A percentile compares a stretch with the other conserved stretches of the same genome.
Evolutionary conservation across 2,888 invertebrate species (phyloP).

Genomic region (Campoplex capitator): DNA sequence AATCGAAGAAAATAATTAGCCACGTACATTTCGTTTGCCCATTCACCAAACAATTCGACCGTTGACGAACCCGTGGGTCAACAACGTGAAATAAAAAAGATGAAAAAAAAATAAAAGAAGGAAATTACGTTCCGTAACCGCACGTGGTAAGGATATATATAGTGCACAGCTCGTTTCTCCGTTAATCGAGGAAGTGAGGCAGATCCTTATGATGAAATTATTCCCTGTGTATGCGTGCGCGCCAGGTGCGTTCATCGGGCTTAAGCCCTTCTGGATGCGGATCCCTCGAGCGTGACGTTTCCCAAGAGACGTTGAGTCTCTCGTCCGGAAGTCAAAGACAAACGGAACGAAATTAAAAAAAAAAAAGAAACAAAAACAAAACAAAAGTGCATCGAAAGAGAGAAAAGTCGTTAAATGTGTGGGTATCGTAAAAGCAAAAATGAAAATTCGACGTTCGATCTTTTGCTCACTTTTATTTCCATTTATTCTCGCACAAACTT

Average conservation of each 20-base stretch:
- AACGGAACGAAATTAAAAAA: not conserved
- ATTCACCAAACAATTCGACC: conserved; percentile 27
- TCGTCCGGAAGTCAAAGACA: conserved; percentile 51
- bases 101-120: not conserved
- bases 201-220: conserved; percentile 28
- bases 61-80: conserved; percentile 52
- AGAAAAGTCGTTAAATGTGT: not conserved
- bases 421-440: not conserved
- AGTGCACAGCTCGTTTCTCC: conserved; percentile 67
- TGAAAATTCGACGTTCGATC: not conserved
- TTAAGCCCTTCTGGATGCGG: conserved; percentile 41
- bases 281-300: conserved; percentile 62
- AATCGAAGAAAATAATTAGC: not conserved
- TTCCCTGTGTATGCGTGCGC: not conserved
- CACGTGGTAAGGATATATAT: conserved; percentile 52
- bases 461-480: too few relatives aligned
- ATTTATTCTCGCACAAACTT: not conserved
- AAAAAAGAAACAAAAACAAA: not conserved
- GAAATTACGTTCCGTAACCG: conserved; percentile 39
- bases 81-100: not conserved
- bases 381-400: conserved; percentile 13
- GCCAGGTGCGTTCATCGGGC: conserved; percentile 52
- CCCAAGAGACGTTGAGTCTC: conserved; percentile 53
- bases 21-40: conserved; percentile 23
- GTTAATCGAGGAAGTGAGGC: conserved; percentile 62